These are phyloP conservation scores for Protophormia terraenovae DNA, from an alignment of 2,888 invertebrate species.

Conservation along the genomic window DNA sequence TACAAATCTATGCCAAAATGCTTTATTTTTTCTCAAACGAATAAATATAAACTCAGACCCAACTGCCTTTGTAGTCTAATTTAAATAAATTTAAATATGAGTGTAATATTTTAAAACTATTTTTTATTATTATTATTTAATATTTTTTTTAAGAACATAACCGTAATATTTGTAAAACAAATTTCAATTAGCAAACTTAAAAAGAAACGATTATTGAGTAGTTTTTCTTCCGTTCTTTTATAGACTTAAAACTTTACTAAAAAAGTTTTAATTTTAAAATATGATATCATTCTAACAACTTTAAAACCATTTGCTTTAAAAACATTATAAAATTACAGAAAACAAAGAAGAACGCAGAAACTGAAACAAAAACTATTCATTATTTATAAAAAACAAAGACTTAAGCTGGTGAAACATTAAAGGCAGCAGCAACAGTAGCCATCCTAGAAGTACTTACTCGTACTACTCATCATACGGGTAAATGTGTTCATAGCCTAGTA, in stretches of 20 bases:
- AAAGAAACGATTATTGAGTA: neutral
- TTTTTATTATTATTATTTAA: too few species aligned
- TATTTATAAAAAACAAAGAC: neutral
- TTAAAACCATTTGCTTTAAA: conserved; percentile 36
- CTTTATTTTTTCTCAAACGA: too few species aligned
- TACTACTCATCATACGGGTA: neutral
- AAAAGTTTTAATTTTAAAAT: conserved; percentile 12
- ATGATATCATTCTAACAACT: conserved; percentile 31
- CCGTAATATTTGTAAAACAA: neutral
- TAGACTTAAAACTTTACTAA: neutral
- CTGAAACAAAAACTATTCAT: neutral
- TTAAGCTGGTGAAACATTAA: neutral
- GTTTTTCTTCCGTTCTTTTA: neutral
- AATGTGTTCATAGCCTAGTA: neutral
- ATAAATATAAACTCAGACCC: too few species aligned
- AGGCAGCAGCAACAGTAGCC: neutral
- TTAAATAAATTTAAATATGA: too few species aligned
- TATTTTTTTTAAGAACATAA: neutral
- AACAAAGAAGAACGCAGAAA: neutral
- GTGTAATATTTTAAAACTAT: too few species aligned
- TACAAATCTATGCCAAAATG: too few species aligned
- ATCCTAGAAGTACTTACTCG: neutral
- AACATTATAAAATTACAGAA: neutral
- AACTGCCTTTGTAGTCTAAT: too few species aligned
- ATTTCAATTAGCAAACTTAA: neutral